phyloP scores from a whole-genome alignment of 2,797 vertebrate genomes.

The Gadopsis bispinosus region DNA sequence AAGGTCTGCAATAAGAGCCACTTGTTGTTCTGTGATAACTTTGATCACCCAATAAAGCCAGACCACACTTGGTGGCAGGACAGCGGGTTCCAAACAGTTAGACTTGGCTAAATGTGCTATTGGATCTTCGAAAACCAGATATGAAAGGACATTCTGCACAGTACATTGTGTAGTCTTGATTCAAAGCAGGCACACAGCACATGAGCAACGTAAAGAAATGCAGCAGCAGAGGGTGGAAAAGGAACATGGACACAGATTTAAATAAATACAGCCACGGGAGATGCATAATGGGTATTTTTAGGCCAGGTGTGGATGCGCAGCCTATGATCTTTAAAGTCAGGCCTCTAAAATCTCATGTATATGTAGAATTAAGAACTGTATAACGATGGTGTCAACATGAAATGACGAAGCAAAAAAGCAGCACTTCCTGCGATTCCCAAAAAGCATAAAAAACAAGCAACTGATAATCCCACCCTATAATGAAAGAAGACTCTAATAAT shows the following conservation, averaged over 20 bases:
- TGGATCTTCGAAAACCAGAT: constrained; percentile 17
- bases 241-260: constrained; percentile 40
- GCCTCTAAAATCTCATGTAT: constrained; percentile 21
- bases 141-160: constrained; percentile 18
- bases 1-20: constrained; percentile 3
- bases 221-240: constrained; percentile 29
- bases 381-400: not conserved
- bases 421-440: constrained; percentile 10
- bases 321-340: constrained; percentile 30
- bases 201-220: constrained; percentile 23
- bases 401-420: constrained; percentile 7
- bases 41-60: constrained; percentile 21
- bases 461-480: not conserved
- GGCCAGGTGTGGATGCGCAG: constrained; percentile 47
- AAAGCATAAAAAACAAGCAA: not conserved
- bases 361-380: constrained; percentile 12
- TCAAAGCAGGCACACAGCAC: constrained; percentile 24
- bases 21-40: constrained; percentile 33
- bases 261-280: constrained; percentile 57
- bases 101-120: constrained; percentile 2
- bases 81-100: not conserved
- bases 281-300: constrained; percentile 60
- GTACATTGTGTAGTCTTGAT: not conserved
- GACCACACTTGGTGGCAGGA: constrained; percentile 8
- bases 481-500: not conserved